Percentiles rank a stretch among this genome's conserved stretches.
Conservation (phyloP, 2,888 invertebrate species). For the Plagodis pulveraria region DNA sequence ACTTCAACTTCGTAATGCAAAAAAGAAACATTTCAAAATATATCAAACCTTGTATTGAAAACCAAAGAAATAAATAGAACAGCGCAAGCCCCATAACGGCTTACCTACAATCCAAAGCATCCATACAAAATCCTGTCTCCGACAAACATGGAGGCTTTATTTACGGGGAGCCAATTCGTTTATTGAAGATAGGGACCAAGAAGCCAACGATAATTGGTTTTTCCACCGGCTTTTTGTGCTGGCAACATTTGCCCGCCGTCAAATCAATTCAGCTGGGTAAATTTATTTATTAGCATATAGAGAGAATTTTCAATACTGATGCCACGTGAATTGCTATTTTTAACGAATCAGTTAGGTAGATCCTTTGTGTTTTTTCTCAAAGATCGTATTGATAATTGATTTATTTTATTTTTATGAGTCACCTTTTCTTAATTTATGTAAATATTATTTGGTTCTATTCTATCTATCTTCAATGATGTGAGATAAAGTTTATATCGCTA, state of each 20-base stretch:
- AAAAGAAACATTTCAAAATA: too few species aligned
- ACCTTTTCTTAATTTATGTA: too few species aligned
- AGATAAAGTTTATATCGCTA: too few species aligned
- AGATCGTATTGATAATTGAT: too few species aligned
- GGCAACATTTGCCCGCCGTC: constrained; percentile 59
- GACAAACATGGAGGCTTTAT: constrained; percentile 23
- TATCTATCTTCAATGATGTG: too few species aligned
- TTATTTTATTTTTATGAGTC: too few species aligned
- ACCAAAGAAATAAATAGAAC: too few species aligned
- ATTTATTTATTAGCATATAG: constrained; percentile 77
- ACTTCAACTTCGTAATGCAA: too few species aligned
- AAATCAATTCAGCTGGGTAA: constrained; percentile 66
- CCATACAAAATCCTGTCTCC: constrained; percentile 24
- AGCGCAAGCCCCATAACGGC: not conserved
- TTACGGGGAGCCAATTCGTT: constrained; percentile 41
- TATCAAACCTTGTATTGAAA: too few species aligned
- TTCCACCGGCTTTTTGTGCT: constrained; percentile 54
- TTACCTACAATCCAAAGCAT: constrained; percentile 8
- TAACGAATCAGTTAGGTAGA: constrained; percentile 15
- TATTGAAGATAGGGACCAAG: constrained; percentile 49
- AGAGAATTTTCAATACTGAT: constrained; percentile 54
- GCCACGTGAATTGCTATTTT: constrained; percentile 22
- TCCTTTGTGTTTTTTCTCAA: too few species aligned
- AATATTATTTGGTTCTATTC: too few species aligned
- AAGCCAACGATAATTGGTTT: constrained; percentile 67